These are phyloP conservation scores for Salvelinus alpinus DNA, from an alignment of 2,113 vertebrate species.

Conservation along the genomic window DNA sequence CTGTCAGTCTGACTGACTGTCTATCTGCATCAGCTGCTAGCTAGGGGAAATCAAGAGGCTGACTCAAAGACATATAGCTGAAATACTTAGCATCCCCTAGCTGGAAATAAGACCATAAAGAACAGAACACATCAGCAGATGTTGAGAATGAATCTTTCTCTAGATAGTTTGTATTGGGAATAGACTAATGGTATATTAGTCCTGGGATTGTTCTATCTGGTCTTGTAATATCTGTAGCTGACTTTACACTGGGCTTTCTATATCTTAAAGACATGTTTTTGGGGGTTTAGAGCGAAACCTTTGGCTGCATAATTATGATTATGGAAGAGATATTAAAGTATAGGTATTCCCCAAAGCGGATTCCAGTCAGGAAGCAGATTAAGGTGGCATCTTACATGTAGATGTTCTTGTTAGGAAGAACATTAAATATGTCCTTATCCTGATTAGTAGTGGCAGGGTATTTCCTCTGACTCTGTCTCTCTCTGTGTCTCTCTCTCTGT, in stretches of 20 bases:
- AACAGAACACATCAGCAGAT: conserved; percentile 28
- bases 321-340: no score
- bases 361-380: conserved; percentile 19
- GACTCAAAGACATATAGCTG: background rate
- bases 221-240: no score
- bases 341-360: background rate
- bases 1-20: conserved; percentile 8
- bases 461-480: background rate
- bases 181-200: background rate
- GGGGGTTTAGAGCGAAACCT: no score
- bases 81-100: background rate
- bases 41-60: background rate
- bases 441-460: conserved; percentile 7
- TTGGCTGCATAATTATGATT: no score
- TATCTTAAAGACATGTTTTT: no score
- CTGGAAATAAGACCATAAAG: background rate
- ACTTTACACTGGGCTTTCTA: no score
- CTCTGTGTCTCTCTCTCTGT: no score
- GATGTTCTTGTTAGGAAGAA: no score
- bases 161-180: background rate
- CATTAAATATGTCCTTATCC: no score
- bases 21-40: background rate
- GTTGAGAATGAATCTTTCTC: background rate
- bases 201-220: no score
- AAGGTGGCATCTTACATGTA: background rate